phyloP scores from a whole-genome alignment of 2,888 invertebrate genomes.

The Acanthoscelides obtectus region DNA sequence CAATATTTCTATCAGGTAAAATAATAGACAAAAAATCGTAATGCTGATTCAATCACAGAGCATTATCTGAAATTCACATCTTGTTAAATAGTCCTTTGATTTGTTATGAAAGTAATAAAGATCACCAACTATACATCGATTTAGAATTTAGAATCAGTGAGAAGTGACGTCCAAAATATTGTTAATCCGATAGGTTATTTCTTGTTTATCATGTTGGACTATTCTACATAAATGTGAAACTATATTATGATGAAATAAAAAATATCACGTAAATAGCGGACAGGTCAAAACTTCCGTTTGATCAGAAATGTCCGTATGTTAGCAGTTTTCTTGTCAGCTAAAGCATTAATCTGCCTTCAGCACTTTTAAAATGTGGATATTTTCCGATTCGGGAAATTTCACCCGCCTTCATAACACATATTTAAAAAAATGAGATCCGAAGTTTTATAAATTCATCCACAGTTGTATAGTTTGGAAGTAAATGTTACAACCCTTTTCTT shows the following conservation, averaged over 20 bases:
- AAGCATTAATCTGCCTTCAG: too few species aligned
- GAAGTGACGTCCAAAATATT: too few species aligned
- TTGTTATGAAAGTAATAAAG: not conserved
- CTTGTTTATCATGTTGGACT: not conserved
- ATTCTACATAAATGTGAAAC: not conserved
- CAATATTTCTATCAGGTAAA: not conserved
- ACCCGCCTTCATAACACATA: not conserved
- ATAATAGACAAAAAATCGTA: not conserved
- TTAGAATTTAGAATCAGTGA: too few species aligned
- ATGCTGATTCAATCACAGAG: not conserved
- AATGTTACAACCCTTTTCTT: not conserved
- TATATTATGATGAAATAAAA: not conserved
- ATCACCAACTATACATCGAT: too few species aligned
- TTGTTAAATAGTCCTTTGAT: not conserved
- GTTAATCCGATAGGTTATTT: too few species aligned
- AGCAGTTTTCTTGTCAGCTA: not conserved
- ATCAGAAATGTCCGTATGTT: not conserved
- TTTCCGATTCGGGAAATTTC: too few species aligned
- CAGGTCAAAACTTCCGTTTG: not conserved
- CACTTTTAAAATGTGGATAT: not conserved
- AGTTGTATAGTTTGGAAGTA: not conserved
- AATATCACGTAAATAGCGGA: not conserved
- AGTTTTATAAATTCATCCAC: not conserved
- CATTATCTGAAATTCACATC: not conserved
- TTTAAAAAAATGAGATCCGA: not conserved